A percentile compares a stretch with the other conserved stretches of the same genome.
Evolutionary conservation across 1,140 invertebrate species (phyloP).

Genomic region (Drosophila willistoni): DNA sequence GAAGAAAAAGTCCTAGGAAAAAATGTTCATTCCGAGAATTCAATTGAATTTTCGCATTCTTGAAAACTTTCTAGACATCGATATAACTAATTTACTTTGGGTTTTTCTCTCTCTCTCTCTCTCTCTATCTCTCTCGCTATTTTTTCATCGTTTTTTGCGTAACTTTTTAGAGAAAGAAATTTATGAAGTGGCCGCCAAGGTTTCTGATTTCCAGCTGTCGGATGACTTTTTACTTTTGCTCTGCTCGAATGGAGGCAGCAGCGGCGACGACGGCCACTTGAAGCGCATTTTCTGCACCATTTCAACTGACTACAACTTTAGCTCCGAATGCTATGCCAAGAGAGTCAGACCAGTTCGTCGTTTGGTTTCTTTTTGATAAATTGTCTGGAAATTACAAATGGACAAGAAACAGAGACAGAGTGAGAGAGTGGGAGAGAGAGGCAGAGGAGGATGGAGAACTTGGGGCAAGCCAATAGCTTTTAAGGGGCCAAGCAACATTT

Average conservation of each 20-base stretch:
- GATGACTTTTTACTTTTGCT: constrained; percentile 22
- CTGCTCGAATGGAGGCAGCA: constrained; percentile 29
- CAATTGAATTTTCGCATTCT: constrained; percentile 15
- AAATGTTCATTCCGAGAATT: constrained; percentile 12
- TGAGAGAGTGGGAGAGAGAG: neutral
- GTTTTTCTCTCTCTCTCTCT: neutral
- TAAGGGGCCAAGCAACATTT: constrained; percentile 48
- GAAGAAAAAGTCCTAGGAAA: neutral
- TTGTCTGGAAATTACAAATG: constrained; percentile 81
- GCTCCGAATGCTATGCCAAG: constrained; percentile 19
- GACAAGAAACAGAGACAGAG: constrained; percentile 48
- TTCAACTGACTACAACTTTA: constrained; percentile 48
- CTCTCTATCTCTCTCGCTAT: neutral
- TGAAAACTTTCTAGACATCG: constrained; percentile 20
- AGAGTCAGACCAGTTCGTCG: neutral
- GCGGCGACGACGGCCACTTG: constrained; percentile 44
- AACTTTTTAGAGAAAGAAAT: constrained; percentile 12
- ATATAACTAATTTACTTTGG: constrained; percentile 21
- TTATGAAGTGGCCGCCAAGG: constrained; percentile 18
- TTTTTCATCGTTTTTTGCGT: neutral
- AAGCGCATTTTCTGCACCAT: constrained; percentile 77
- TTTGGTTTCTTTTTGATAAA: constrained; percentile 69
- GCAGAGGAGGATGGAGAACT: neutral
- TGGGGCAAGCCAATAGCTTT: constrained; percentile 70
- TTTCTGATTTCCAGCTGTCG: constrained; percentile 19